phyloP scores from a whole-genome alignment of 2,888 invertebrate species.

The Myathropa florea region DNA sequence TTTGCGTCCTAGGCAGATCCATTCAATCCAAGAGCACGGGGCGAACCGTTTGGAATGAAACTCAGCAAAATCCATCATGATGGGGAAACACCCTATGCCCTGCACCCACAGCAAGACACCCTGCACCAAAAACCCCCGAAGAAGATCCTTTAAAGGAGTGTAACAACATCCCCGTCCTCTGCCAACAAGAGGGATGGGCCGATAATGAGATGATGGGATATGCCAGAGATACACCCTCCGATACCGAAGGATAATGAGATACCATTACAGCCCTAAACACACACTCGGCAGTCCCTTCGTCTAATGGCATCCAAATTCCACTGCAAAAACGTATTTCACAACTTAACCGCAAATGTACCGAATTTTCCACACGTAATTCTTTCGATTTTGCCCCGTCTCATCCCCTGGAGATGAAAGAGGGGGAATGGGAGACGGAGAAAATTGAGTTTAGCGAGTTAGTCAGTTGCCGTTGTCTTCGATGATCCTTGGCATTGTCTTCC shows the following conservation, averaged over 20 bases:
- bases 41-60: too few species aligned
- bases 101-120: too few species aligned
- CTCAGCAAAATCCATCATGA: too few species aligned
- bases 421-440: background rate
- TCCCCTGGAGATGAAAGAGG: too few species aligned
- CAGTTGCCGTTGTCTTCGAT: background rate
- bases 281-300: background rate
- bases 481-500: conserved; percentile 3
- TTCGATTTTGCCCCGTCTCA: too few species aligned
- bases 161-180: too few species aligned
- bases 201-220: background rate
- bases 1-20: too few species aligned
- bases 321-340: background rate
- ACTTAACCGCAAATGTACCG: background rate
- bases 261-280: conserved; percentile 13
- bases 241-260: background rate
- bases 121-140: too few species aligned
- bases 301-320: background rate
- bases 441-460: conserved; percentile 4
- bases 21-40: too few species aligned
- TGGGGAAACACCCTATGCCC: too few species aligned
- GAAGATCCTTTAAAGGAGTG: too few species aligned
- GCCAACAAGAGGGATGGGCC: background rate
- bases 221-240: background rate
- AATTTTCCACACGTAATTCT: background rate